phyloP scores from a whole-genome alignment of 2,888 invertebrate species.

The Lasioglossum calceatum region DNA sequence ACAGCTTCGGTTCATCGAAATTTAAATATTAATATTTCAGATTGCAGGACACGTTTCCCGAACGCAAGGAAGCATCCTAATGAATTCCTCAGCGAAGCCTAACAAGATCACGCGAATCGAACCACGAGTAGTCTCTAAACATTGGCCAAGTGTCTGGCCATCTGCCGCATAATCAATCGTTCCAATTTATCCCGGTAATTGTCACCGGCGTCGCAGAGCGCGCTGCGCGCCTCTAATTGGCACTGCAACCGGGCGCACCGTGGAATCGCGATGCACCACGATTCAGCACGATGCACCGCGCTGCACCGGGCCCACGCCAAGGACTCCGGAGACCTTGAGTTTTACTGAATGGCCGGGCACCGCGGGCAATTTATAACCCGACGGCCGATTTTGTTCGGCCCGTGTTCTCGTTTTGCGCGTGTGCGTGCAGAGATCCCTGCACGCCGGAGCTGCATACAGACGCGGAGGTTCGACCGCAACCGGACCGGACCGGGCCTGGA shows the following conservation, averaged over 20 bases:
- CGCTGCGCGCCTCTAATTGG: constrained; percentile 41
- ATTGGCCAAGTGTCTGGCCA: constrained; percentile 1
- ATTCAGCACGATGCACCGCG: not conserved
- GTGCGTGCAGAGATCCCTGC: constrained; percentile 2
- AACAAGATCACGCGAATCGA: not conserved
- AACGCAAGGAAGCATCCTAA: not conserved
- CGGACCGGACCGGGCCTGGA: constrained; percentile 51
- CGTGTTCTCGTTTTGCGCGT: constrained; percentile 33
- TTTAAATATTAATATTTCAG: too few species aligned
- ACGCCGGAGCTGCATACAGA: not conserved
- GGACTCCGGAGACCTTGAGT: constrained; percentile 45
- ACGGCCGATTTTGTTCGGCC: constrained; percentile 54
- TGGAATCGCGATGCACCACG: constrained; percentile 32
- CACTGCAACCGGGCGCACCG: constrained; percentile 21
- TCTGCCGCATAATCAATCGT: constrained; percentile 43
- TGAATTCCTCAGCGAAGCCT: not conserved
- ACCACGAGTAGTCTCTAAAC: not conserved
- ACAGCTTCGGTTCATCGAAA: too few species aligned
- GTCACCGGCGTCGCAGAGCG: constrained; percentile 21
- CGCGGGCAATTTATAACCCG: constrained; percentile 60
- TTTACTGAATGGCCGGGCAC: constrained; percentile 53
- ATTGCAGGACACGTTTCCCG: not conserved
- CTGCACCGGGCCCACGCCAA: not conserved
- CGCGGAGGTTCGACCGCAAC: not conserved
- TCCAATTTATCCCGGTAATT: constrained; percentile 50